Base-by-base conservation (phyloP, 2,797 vertebrate genomes). In the Momotus momota region DNA sequence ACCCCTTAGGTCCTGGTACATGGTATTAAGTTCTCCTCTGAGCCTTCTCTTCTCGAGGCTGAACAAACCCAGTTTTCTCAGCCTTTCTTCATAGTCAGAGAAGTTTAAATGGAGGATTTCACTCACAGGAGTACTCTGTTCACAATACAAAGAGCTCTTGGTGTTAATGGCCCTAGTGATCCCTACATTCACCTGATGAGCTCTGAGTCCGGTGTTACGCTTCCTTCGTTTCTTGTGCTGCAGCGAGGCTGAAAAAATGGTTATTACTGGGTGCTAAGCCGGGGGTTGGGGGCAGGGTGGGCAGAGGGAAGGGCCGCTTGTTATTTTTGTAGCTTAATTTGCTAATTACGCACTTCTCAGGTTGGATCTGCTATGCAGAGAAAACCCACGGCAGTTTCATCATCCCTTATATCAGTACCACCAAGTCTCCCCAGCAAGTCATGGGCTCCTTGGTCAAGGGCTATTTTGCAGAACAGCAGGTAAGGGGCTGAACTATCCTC, bases 351-450 rank as follows among this genome's bases (percentile, higher is more conserved):
- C 35, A 69, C 62, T 26, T 45, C 15, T 5, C 96, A 99, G 99
- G 99, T 35, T 99, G 99, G 99, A 99, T 99, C 94, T 99, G 99
- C 97, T 99, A 99, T 0, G 99, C 99, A 8, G 99, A 99, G 98
- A 99, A 99, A 97, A 99, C 99, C 26, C 99, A 99, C 0, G 99
- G 99, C 66, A 98, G 98, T 17, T 98, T 99, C 86, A 98, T 99
- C 92, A 98, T 99, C 20, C 99, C 99, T 11, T 98, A 99, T 82
- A 98, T 99, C 97, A 99, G 99, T 83, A 98, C 98, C 2, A 98
- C 98, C 52, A 99, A 99, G 86, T 99, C 99, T 20, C 99, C 99
- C 0, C 99, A 99, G 98, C 99, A 99, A 97, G 98, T 99, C 94
- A 99, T 99, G 99, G 99, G 99, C 58, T 98, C 99, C 49, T 94